phyloP scores from a whole-genome alignment of 2,113 vertebrate genomes.

The rabbit (Oryctolagus cuniculus) region DNA sequence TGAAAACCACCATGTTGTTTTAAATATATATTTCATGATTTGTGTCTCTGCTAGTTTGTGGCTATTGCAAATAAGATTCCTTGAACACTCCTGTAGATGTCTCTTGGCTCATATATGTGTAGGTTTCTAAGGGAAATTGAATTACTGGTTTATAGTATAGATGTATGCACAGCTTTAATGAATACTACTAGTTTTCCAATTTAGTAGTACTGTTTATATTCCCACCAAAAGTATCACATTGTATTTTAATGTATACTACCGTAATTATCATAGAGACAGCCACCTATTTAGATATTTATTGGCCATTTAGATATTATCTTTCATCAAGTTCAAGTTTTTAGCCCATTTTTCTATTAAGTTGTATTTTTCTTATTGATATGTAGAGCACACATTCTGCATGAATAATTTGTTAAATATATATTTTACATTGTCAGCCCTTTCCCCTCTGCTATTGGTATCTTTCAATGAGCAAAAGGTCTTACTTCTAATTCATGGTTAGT shows the following conservation, averaged over 20 bases:
- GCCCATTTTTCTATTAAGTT: background rate
- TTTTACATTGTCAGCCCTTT: background rate
- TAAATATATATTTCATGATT: background rate
- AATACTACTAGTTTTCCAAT: background rate
- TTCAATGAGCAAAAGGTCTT: background rate
- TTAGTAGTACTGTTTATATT: background rate
- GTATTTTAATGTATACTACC: background rate
- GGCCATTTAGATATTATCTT: background rate
- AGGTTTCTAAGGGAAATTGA: background rate
- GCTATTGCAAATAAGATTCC: conserved; percentile 10
- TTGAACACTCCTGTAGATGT: background rate
- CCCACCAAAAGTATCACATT: background rate
- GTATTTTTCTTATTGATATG: background rate
- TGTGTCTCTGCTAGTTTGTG: background rate
- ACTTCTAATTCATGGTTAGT: background rate
- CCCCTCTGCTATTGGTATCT: background rate
- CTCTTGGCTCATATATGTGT: background rate
- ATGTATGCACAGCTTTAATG: background rate
- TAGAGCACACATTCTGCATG: background rate
- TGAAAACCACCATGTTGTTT: background rate
- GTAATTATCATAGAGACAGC: background rate
- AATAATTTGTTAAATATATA: conserved; percentile 23
- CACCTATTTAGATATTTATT: background rate
- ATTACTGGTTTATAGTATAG: background rate
- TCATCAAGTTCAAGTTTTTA: conserved; percentile 5